Conservation (phyloP, 2,888 invertebrate genomes). For the Melieria crassipennis region DNA sequence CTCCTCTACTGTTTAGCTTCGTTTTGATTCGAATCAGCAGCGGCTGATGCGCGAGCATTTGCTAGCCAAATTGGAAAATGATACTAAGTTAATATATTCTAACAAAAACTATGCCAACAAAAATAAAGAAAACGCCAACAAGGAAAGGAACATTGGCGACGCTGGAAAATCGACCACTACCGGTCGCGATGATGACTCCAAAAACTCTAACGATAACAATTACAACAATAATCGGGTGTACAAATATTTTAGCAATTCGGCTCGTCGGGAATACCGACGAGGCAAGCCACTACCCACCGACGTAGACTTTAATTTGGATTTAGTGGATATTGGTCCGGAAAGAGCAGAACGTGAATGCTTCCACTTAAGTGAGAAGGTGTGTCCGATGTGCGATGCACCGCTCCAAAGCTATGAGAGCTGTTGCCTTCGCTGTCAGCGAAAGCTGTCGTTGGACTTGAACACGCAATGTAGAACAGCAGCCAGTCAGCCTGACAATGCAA, state of each 20-base stretch:
- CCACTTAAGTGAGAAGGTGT: conserved; percentile 58
- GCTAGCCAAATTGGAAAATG: conserved; percentile 59
- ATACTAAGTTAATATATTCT: conserved; percentile 50
- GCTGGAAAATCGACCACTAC: conserved; percentile 33
- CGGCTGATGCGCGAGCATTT: conserved; percentile 57
- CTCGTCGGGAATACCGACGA: conserved; percentile 57
- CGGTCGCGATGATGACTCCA: conserved; percentile 12
- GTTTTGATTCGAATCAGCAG: conserved; percentile 60
- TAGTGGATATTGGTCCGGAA: conserved; percentile 46
- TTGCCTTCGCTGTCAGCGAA: conserved; percentile 59
- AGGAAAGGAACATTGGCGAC: conserved; percentile 7
- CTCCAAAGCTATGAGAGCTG: conserved; percentile 59
- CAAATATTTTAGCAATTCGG: conserved; percentile 65
- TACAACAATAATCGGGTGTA: conserved; percentile 59
- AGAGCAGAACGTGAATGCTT: conserved; percentile 58
- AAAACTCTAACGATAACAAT: neutral
- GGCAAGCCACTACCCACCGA: conserved; percentile 48
- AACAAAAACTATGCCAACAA: conserved; percentile 35
- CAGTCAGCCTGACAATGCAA: neutral
- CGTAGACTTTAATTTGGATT: conserved; percentile 54
- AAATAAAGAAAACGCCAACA: conserved; percentile 25
- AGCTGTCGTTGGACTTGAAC: conserved; percentile 51
- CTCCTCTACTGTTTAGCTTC: conserved; percentile 48
- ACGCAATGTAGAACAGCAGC: neutral
- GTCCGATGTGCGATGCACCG: conserved; percentile 59